phyloP scores from a whole-genome alignment of 2,797 vertebrate species.

The Xerus rutilus region DNA sequence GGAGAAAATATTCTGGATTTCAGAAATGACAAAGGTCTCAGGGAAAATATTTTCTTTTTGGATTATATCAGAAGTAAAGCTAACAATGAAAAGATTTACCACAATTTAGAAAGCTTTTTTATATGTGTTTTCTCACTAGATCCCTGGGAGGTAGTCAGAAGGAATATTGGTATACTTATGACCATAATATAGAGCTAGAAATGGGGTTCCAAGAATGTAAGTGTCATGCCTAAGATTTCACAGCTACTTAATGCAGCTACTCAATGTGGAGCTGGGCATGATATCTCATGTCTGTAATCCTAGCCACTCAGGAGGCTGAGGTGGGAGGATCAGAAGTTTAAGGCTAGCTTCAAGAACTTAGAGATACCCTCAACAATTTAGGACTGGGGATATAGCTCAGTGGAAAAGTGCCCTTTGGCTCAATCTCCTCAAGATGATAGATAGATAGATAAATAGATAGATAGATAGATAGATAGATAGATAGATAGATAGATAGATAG shows the following conservation, averaged over 20 bases:
- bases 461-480: no score
- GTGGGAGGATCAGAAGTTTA: no score
- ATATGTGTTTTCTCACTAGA: background rate
- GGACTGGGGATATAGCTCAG: no score
- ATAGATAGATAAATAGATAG: no score
- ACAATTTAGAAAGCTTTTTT: background rate
- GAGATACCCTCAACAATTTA: no score
- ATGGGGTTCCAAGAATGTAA: background rate
- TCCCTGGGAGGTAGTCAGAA: background rate
- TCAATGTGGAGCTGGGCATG: no score
- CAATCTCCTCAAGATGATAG: no score
- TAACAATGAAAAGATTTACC: background rate
- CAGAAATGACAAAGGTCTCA: background rate
- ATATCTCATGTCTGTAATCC: no score
- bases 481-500: no score
- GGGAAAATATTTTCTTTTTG: slow-evolving; percentile 39
- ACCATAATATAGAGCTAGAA: background rate
- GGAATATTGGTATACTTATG: background rate
- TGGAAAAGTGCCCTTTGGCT: no score
- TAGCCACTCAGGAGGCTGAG: no score
- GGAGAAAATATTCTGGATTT: slow-evolving; percentile 17
- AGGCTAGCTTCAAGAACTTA: no score
- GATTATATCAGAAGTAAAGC: slow-evolving; percentile 31
- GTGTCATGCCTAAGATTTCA: slow-evolving; percentile 15
- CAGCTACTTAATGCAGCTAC: background rate